Evolutionary conservation across 2,113 vertebrate genomes (phyloP), one percentile per base, ranked within the genome.

Genomic region (Nycticryphes semicollaris): DNA sequence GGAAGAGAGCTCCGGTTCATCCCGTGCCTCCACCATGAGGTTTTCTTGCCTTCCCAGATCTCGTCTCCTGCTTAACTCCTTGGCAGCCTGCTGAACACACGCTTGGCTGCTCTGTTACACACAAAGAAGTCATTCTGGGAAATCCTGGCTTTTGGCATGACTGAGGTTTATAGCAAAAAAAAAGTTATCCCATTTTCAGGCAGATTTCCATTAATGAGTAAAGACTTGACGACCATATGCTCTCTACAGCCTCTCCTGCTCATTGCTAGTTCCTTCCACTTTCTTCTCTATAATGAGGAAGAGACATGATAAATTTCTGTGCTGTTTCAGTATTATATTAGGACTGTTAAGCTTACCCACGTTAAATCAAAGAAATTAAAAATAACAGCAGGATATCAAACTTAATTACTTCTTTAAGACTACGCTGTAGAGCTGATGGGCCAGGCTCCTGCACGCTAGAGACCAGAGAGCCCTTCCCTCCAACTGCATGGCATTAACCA

Each of bases 171-270:
- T 7, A 59, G 87, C 72, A 92, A 89, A 90, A 47, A 45, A 45
- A 30, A 90, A 96, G 73, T 37, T 87, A 87, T 97, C 96, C 84
- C 77, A 59, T 87, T 95, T 87, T 91, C 87, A 94, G 93, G 89
- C 93, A 94, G 91, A 92, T 94, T 96, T 95, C 84, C 93, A 82
- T 93, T 95, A 95, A 89, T 48, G 94, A 96, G 93, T 74, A 84
- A 75, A 94, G 89, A 60, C 91, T 95, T 84, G 89, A 89, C 2
- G 45, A 74, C 93, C 95, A 92, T 96, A 94, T 93, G 92, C 85
- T 94, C 87, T 87, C 69, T 76, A 62, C 93, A 94, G 90, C 92
- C 70, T 90, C 60, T 82, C 90, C 86, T 8, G 53, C 89, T 93
- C n/a, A 1, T 72, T 83, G 78, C 7, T 31, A 47, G 43, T 3